Percentiles rank a stretch among this genome's conserved stretches.
These are phyloP conservation scores for Neuroscelio doddi DNA, from an alignment of 2,888 invertebrate genomes.

Conservation along the genomic window DNA sequence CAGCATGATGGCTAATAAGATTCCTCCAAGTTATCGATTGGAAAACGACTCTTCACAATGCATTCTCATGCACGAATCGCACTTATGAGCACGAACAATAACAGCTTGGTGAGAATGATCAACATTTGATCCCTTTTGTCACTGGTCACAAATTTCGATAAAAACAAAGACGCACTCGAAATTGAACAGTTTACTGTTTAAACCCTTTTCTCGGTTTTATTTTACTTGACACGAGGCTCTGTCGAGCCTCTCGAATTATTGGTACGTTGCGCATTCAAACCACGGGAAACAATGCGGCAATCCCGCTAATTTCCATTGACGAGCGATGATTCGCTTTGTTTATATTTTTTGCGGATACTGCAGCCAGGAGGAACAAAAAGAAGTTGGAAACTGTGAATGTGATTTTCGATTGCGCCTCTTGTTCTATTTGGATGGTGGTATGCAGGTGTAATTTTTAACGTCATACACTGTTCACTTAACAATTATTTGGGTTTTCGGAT, in stretches of 20 bases:
- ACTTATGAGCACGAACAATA: slow-evolving; percentile 33
- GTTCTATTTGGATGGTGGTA: too few relatives aligned
- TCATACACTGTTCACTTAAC: too few relatives aligned
- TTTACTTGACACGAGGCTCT: neutral
- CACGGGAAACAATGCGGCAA: neutral
- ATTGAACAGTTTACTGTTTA: too few relatives aligned
- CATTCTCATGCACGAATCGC: slow-evolving; percentile 31
- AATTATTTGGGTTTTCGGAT: too few relatives aligned
- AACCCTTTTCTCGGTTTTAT: neutral
- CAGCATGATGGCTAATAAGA: slow-evolving; percentile 31
- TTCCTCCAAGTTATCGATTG: slow-evolving; percentile 27
- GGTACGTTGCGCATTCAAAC: neutral
- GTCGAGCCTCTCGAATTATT: neutral
- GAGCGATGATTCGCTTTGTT: neutral
- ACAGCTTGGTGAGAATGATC: slow-evolving; percentile 4
- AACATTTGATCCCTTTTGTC: slow-evolving; percentile 29
- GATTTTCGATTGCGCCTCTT: too few relatives aligned
- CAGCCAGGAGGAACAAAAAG: neutral
- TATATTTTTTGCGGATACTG: neutral
- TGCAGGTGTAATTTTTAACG: too few relatives aligned
- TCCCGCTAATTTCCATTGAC: neutral
- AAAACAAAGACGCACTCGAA: slow-evolving; percentile 22
- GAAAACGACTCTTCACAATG: slow-evolving; percentile 19
- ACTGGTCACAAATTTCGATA: slow-evolving; percentile 25
- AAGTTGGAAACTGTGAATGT: too few relatives aligned